A percentile compares a stretch with the other conserved stretches of the same genome.
phyloP scores from a whole-genome alignment of 1,140 invertebrate species.

The Orchesella cincta region DNA sequence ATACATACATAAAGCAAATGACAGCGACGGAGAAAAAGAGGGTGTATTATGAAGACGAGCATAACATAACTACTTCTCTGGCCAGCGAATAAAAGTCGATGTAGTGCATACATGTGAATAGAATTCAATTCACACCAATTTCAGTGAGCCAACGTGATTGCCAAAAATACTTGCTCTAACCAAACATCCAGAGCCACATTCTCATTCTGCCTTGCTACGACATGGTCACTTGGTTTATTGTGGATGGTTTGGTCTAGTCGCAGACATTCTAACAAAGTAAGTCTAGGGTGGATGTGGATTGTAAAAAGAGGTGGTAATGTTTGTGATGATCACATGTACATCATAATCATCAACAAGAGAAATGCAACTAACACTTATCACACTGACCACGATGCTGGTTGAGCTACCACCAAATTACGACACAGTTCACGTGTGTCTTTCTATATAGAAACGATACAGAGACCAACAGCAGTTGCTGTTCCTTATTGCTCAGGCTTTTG shows the following conservation, averaged over 20 bases:
- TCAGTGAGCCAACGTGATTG: neutral
- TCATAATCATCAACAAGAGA: conserved; percentile 14
- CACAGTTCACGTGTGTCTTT: neutral
- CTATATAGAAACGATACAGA: neutral
- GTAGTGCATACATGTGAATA: neutral
- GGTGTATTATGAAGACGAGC: no score
- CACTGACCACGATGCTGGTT: no score
- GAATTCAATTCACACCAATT: neutral
- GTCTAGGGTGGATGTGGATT: neutral
- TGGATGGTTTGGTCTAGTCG: no score
- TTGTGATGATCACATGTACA: neutral
- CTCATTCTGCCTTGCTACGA: no score
- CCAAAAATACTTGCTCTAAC: neutral
- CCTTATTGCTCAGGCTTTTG: neutral
- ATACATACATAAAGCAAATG: neutral
- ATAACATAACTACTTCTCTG: no score
- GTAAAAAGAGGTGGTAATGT: conserved; percentile 15
- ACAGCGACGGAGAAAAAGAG: no score
- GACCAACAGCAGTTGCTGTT: neutral
- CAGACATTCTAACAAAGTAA: no score
- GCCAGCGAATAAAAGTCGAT: neutral
- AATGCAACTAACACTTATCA: conserved; percentile 8
- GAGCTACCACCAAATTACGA: neutral
- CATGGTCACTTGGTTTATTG: no score
- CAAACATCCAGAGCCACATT: no score